A percentile compares a stretch with the other conserved stretches of the same genome.
These are phyloP conservation scores for Lithophane ornitopus DNA, from an alignment of 2,888 invertebrate genomes.

Conservation along the genomic window DNA sequence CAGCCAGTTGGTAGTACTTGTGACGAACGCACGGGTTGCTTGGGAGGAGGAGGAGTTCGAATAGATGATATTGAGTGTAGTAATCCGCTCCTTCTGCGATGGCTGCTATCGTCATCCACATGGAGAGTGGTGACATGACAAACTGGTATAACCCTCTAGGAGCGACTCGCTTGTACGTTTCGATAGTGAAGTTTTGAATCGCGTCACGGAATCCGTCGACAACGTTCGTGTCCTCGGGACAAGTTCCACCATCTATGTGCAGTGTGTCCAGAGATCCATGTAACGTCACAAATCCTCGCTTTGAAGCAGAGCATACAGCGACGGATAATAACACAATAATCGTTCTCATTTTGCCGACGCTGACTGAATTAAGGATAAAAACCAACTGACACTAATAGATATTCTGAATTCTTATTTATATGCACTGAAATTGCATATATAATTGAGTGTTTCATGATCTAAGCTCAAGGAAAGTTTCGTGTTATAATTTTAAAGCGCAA, in stretches of 20 bases:
- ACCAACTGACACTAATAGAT: conserved; percentile 14
- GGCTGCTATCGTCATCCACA: conserved; percentile 60
- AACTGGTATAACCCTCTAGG: conserved; percentile 44
- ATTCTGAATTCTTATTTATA: conserved; percentile 41
- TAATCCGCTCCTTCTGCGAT: conserved; percentile 59
- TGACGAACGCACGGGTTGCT: conserved; percentile 48
- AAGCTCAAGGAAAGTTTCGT: background rate
- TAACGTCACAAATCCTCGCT: conserved; percentile 37
- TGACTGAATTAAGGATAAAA: conserved; percentile 10
- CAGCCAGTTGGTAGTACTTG: conserved; percentile 53
- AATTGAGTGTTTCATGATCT: background rate
- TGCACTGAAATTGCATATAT: background rate
- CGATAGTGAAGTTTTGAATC: conserved; percentile 51
- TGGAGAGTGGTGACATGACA: conserved; percentile 48
- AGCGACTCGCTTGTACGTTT: conserved; percentile 43
- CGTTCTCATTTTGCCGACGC: conserved; percentile 28
- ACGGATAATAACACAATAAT: conserved; percentile 10
- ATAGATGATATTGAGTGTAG: conserved; percentile 47
- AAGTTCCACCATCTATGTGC: conserved; percentile 10
- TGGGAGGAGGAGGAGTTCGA: conserved; percentile 49
- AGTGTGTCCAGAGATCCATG: conserved; percentile 38
- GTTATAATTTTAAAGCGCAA: background rate
- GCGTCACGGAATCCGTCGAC: conserved; percentile 37
- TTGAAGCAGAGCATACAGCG: conserved; percentile 19
- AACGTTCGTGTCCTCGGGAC: conserved; percentile 41